phyloP scores from a whole-genome alignment of 23 tunicate species.

The Diplosoma virens region DNA sequence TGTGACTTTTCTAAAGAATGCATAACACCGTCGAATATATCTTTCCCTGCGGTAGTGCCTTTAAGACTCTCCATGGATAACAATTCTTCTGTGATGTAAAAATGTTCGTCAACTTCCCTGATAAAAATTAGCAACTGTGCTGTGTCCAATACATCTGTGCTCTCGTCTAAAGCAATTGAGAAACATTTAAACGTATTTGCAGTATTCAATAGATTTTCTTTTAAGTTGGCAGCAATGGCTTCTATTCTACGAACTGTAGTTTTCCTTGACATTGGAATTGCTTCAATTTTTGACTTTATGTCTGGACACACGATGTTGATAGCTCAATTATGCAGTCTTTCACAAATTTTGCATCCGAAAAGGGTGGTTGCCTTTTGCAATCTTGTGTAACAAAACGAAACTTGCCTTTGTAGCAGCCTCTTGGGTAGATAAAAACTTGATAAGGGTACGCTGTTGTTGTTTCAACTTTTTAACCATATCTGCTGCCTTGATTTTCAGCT shows the following conservation, averaged over 20 bases:
- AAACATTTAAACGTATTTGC: constrained; percentile 13
- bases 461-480: too few species aligned
- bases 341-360: constrained; percentile 45
- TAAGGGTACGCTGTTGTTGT: too few species aligned
- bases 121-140: constrained; percentile 37
- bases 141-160: constrained; percentile 37
- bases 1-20: constrained; percentile 5
- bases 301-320: constrained; percentile 36
- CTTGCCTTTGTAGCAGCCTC: constrained; percentile 14
- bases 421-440: constrained; percentile 20
- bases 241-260: constrained; percentile 44
- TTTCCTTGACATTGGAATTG: constrained; percentile 25
- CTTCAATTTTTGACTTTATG: constrained; percentile 10
- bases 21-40: constrained; percentile 15
- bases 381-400: constrained; percentile 13
- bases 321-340: constrained; percentile 37
- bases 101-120: constrained; percentile 28
- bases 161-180: constrained; percentile 36
- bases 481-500: too few species aligned
- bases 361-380: constrained; percentile 21
- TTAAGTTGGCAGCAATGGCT: constrained; percentile 9
- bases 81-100: constrained; percentile 37
- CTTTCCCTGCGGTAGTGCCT: constrained; percentile 44
- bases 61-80: constrained; percentile 22
- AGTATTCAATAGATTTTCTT: constrained; percentile 7